A percentile compares a stretch with the other conserved stretches of the same genome.
phyloP scores from a whole-genome alignment of 2,888 invertebrate species.

The Listrodromus nycthemerus region DNA sequence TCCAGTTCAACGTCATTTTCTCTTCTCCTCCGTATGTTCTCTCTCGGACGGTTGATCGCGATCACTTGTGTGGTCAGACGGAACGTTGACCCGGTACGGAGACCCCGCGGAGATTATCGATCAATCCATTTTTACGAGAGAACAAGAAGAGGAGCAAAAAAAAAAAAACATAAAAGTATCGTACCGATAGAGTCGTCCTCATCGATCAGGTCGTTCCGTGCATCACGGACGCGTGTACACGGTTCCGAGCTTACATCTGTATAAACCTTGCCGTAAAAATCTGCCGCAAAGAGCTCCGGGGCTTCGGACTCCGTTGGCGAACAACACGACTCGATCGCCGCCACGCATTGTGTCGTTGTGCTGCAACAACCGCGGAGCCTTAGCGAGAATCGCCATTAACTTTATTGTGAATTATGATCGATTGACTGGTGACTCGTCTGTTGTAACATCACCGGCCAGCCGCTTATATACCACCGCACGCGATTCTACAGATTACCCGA shows the following conservation, averaged over 20 bases:
- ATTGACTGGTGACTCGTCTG: slow-evolving; percentile 68
- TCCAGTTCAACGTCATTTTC: slow-evolving; percentile 4
- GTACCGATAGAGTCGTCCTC: slow-evolving; percentile 38
- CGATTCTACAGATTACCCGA: slow-evolving; percentile 76
- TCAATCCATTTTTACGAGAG: slow-evolving; percentile 42
- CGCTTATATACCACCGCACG: slow-evolving; percentile 12
- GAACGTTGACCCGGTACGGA: slow-evolving; percentile 10
- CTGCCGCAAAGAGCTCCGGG: not conserved
- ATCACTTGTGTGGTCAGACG: slow-evolving; percentile 29
- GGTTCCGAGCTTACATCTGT: not conserved
- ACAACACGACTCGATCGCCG: slow-evolving; percentile 4
- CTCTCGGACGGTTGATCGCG: slow-evolving; percentile 26
- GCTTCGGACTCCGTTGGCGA: not conserved
- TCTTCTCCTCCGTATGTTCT: not conserved
- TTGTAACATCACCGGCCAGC: slow-evolving; percentile 37
- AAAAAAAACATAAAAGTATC: not conserved
- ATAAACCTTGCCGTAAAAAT: not conserved
- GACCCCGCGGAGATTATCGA: slow-evolving; percentile 26
- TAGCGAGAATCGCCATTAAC: slow-evolving; percentile 71
- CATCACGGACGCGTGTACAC: slow-evolving; percentile 1
- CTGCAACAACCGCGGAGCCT: slow-evolving; percentile 22
- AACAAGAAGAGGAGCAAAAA: not conserved
- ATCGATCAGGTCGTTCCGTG: slow-evolving; percentile 35
- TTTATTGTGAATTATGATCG: slow-evolving; percentile 81
- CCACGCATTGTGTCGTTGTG: slow-evolving; percentile 15